Evolutionary conservation across 1,140 invertebrate species (phyloP), one percentile per base, ranked within the genome.

Genomic region (Drosophila parvula): DNA sequence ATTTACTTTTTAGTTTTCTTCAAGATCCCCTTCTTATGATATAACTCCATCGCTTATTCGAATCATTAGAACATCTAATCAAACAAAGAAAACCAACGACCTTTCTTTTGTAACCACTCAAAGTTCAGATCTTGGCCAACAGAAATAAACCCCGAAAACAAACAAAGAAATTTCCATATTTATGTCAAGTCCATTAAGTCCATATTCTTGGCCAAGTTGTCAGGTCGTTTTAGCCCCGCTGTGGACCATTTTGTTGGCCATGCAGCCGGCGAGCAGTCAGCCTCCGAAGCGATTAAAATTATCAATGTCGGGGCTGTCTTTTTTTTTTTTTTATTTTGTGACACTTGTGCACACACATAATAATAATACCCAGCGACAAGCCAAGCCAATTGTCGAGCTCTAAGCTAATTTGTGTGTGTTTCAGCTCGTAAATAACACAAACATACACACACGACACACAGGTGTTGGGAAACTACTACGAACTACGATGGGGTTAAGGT

Each of bases 111-210:
- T 40, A 34, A 40, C 27, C 50, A 38, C 68, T 70, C 36, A 16
- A 32, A 73, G 53, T 69, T 53, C 48, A 55, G n/a, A 34, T 61
- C 34, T 43, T 56, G 41, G 40, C 12, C 41, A 68, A 69, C 43
- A 67, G 22, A 67, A 44, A 60, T 68, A 68, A 68, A 55, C 56
- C 64, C 80, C 44, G 18, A 65, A 60, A 63, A 63, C 69, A 86
- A 81, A 62, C 47, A 56, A 81, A 68, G 51, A 67, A 78, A 60
- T 78, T 70, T 73, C 55, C 61, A 45, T 84, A 84, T 88, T 89
- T 68, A 79, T 88, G 84, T 88, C 84, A 88, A 84, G 80, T 75
- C 74, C 61, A 89, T 89, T 88, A 88, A 84, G 41, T 55, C 51
- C 45, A 9, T 41, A 51, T 76, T 76, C 75, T 57, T 51, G 27